Percentiles rank a stretch among this genome's conserved stretches.
phyloP scores from a whole-genome alignment of 2,113 vertebrate genomes.

The Indicator indicator region DNA sequence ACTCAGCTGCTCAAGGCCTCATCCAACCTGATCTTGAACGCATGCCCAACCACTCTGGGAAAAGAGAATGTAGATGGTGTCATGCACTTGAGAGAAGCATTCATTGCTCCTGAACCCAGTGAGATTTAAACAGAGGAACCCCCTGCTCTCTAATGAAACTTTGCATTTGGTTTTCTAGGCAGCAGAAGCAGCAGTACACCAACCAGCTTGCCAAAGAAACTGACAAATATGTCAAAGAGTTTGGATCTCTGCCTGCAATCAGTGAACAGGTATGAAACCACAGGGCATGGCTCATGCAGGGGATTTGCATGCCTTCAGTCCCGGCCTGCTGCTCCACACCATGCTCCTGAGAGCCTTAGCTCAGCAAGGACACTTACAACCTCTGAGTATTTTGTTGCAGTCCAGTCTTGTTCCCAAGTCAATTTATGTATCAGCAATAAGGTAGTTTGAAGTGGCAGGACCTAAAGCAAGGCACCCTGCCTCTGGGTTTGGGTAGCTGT shows the following conservation, averaged over 20 bases:
- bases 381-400: not conserved
- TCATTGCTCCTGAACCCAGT: not conserved
- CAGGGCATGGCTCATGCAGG: not conserved
- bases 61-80: not conserved
- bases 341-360: not conserved
- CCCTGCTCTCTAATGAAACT: not conserved
- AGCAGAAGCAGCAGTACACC: slow-evolving; percentile 91
- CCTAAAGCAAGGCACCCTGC: not conserved
- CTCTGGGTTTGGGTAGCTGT: not conserved
- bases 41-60: not conserved
- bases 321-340: not conserved
- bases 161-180: slow-evolving; percentile 75
- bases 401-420: not conserved
- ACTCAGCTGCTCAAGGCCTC: no score
- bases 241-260: slow-evolving; percentile 86
- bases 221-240: slow-evolving; percentile 92
- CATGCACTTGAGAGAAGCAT: not conserved
- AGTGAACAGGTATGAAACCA: slow-evolving; percentile 83
- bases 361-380: not conserved
- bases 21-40: no score
- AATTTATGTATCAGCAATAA: not conserved
- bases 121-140: not conserved
- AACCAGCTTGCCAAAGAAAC: slow-evolving; percentile 97
- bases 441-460: not conserved
- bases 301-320: not conserved